Evolutionary conservation across 2,113 vertebrate species (phyloP).

Genomic region (Mirza zaza): DNA sequence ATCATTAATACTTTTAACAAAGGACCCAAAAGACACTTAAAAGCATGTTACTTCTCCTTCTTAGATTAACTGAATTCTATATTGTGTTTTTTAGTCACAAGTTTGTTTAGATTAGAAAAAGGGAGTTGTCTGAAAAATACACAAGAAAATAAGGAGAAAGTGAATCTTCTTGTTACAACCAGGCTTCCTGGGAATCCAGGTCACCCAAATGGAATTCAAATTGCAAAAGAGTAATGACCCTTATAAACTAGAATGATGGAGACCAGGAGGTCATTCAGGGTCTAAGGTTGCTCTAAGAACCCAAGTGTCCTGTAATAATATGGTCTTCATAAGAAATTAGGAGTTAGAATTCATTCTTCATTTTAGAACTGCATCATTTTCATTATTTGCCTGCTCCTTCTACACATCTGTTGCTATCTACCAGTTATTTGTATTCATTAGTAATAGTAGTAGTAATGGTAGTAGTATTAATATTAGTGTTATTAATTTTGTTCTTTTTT

Average conservation of each 20-base stretch:
- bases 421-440: background rate
- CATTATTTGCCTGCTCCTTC: background rate
- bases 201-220: background rate
- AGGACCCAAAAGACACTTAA: background rate
- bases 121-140: background rate
- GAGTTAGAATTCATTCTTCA: background rate
- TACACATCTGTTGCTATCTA: background rate
- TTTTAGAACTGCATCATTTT: background rate
- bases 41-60: background rate
- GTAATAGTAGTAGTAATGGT: too few species aligned
- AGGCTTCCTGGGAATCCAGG: background rate
- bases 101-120: background rate
- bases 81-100: background rate
- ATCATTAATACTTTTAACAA: background rate
- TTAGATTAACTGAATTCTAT: background rate
- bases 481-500: background rate
- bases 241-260: background rate
- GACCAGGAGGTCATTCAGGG: background rate
- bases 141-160: background rate
- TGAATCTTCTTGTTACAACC: background rate
- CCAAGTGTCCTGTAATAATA: background rate
- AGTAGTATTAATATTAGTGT: too few species aligned
- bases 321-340: background rate
- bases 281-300: background rate
- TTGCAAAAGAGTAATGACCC: too few species aligned